Conservation (phyloP, 2,113 vertebrate genomes). For the Zosterops borbonicus region DNA sequence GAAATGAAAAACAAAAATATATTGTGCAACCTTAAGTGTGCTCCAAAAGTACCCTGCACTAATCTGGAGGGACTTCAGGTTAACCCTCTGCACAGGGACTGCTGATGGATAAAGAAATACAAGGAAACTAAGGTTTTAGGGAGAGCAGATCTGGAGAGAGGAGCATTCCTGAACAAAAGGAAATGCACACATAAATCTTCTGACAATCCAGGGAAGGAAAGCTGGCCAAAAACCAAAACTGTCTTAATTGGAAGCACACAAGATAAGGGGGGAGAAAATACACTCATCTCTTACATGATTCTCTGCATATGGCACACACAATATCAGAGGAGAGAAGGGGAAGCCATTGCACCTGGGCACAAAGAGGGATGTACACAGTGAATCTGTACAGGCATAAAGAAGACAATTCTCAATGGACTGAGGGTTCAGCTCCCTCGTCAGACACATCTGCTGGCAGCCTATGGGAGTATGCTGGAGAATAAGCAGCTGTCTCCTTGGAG, state of each 20-base stretch:
- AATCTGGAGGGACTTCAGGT: background rate
- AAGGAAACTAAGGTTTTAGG: background rate
- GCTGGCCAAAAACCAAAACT: background rate
- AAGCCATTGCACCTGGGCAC: background rate
- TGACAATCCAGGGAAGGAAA: background rate
- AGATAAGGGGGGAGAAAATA: background rate
- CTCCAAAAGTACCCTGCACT: background rate
- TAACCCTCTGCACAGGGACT: background rate
- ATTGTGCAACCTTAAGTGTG: background rate
- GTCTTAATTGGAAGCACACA: background rate
- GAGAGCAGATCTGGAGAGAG: background rate
- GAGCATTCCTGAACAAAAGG: background rate
- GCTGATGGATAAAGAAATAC: background rate
- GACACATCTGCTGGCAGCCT: background rate
- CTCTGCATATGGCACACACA: background rate
- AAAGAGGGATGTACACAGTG: background rate
- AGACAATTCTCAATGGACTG: background rate
- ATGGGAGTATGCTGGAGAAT: background rate
- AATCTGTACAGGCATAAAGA: background rate
- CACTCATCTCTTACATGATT: background rate
- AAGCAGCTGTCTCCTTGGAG: slow-evolving; percentile 26
- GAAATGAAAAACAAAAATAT: background rate
- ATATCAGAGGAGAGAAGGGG: background rate
- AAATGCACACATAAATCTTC: background rate
- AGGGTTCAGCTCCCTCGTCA: background rate